phyloP scores from a whole-genome alignment of 2,113 vertebrate genomes.

The Daboia siamensis region DNA sequence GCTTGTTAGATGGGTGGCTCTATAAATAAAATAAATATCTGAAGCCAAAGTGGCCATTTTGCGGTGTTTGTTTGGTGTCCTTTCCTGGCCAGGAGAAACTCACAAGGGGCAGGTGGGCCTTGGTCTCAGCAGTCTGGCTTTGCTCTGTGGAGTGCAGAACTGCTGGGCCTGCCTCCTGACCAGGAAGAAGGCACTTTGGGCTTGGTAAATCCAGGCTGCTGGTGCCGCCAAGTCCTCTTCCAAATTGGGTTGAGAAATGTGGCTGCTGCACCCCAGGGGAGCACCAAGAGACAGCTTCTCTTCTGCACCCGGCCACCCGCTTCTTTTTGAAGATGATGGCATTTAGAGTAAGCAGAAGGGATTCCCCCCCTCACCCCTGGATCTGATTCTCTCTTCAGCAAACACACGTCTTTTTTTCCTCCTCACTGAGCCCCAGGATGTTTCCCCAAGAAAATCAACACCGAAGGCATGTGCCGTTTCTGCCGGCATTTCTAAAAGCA shows the following conservation, averaged over 20 bases:
- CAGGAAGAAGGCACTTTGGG: not conserved
- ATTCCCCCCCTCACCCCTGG: not conserved
- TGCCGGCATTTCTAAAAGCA: slow-evolving; percentile 52
- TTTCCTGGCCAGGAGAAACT: not conserved
- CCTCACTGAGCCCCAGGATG: slow-evolving; percentile 49
- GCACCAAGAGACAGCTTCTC: not conserved
- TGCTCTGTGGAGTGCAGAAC: not conserved
- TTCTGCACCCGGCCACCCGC: not conserved
- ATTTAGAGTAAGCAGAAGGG: slow-evolving; percentile 32
- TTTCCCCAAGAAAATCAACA: slow-evolving; percentile 46
- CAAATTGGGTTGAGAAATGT: not conserved
- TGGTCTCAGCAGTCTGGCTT: not conserved
- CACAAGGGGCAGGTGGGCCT: not conserved
- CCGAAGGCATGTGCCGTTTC: slow-evolving; percentile 53
- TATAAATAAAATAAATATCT: not conserved
- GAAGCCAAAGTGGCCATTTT: not conserved
- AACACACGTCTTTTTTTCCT: slow-evolving; percentile 38
- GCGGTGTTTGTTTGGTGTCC: not conserved
- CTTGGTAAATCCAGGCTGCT: not conserved
- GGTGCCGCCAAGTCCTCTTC: not conserved
- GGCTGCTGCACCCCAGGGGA: not conserved
- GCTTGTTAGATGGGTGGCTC: not conserved
- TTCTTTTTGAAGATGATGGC: slow-evolving; percentile 13
- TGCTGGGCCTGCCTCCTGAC: not conserved
- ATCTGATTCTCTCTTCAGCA: slow-evolving; percentile 52